Percentiles rank a stretch among this genome's conserved stretches.
Evolutionary conservation across 2,888 invertebrate species (phyloP).

Genomic region (Pachliopta kotzebuea): DNA sequence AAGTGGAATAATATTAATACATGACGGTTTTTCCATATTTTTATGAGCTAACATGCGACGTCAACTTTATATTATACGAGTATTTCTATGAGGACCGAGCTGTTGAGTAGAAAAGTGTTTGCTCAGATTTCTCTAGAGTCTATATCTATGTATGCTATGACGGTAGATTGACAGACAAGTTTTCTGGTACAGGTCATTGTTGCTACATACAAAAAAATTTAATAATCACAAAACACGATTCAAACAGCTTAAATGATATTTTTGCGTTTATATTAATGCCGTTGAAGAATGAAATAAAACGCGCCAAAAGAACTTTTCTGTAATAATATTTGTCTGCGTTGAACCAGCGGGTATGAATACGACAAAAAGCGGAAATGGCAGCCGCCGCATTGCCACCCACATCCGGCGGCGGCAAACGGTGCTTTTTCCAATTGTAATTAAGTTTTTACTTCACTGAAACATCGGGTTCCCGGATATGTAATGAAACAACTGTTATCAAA

Average conservation of each 20-base stretch:
- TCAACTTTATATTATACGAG: no score
- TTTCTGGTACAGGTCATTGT: background rate
- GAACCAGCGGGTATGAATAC: slow-evolving; percentile 31
- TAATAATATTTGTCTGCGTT: slow-evolving; percentile 40
- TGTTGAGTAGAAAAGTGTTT: no score
- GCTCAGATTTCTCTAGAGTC: no score
- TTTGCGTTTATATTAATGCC: slow-evolving; percentile 1
- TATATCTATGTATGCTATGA: no score
- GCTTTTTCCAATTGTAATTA: slow-evolving; percentile 53
- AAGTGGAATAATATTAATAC: no score
- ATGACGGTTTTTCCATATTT: no score
- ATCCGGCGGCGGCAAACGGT: slow-evolving; percentile 34
- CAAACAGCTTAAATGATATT: background rate
- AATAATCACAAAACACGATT: background rate
- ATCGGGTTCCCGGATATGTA: slow-evolving; percentile 12
- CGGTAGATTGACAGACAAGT: no score
- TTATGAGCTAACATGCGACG: no score
- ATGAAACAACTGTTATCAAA: slow-evolving; percentile 2
- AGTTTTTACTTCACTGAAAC: slow-evolving; percentile 47
- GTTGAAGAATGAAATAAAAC: slow-evolving; percentile 17
- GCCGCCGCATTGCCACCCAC: slow-evolving; percentile 38
- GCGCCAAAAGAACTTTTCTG: slow-evolving; percentile 30
- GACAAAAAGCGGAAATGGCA: slow-evolving; percentile 50
- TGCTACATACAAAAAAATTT: background rate
- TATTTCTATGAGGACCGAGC: no score